A percentile compares a stretch with the other conserved stretches of the same genome.
phyloP scores from a whole-genome alignment of 2,113 vertebrate species.

The Zosterops pallidus region DNA sequence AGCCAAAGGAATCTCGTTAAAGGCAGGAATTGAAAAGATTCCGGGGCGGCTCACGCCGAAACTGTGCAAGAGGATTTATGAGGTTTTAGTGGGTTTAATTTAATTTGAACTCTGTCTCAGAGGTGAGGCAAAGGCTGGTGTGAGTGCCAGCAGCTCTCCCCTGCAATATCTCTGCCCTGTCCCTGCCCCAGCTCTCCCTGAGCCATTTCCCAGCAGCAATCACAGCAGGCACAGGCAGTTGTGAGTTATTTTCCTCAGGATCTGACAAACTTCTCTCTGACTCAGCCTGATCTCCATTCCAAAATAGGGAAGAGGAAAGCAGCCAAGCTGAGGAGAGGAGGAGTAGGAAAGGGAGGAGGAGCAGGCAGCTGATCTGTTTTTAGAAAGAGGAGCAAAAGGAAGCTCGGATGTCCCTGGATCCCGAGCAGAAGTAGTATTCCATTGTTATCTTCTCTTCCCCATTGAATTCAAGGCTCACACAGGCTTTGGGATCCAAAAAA shows the following conservation, averaged over 20 bases:
- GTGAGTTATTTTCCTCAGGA: background rate
- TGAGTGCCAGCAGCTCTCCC: background rate
- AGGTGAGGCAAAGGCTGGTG: background rate
- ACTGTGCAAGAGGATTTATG: background rate
- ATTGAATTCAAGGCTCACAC: accelerated
- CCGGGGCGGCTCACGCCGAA: background rate
- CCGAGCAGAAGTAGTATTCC: background rate
- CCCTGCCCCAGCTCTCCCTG: background rate
- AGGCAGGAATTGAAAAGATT: background rate
- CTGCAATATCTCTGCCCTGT: accelerated
- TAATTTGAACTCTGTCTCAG: background rate
- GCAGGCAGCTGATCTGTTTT: background rate
- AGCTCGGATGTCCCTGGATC: background rate
- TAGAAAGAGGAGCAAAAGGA: background rate
- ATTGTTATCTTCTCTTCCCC: background rate
- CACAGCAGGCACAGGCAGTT: background rate
- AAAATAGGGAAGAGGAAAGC: conserved; percentile 13
- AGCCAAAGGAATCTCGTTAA: background rate
- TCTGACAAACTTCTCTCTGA: conserved; percentile 11
- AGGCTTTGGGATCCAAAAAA: background rate
- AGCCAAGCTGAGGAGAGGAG: background rate
- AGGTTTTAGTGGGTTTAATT: background rate
- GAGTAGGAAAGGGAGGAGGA: conserved; percentile 26
- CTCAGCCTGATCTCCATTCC: conserved; percentile 26
- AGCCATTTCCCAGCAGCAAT: background rate